Evolutionary conservation across 2,888 invertebrate genomes (phyloP).

Genomic region (Hanleya hanleyi): DNA sequence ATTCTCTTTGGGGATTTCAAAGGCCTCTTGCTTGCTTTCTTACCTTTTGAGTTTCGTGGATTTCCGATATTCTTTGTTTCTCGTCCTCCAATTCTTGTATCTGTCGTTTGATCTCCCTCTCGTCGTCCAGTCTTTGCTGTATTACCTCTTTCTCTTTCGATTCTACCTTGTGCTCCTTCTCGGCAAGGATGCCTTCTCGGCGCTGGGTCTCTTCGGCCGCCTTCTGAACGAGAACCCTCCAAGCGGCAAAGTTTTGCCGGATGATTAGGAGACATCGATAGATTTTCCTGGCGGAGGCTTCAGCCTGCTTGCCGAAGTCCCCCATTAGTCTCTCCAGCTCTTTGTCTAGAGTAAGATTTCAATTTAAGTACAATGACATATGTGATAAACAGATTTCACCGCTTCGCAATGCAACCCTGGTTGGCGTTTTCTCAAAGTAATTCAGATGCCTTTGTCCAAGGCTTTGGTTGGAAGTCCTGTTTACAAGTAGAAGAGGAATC

Average conservation of each 20-base stretch:
- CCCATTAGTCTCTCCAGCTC: not conserved
- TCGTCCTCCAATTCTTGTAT: constrained; percentile 45
- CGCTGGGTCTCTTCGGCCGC: not conserved
- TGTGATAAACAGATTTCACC: too few relatives aligned
- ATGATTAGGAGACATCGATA: not conserved
- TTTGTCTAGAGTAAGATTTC: not conserved
- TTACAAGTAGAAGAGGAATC: too few relatives aligned
- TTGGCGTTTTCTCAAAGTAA: too few relatives aligned
- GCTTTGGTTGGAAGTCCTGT: too few relatives aligned
- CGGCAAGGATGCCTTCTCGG: not conserved
- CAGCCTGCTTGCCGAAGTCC: not conserved
- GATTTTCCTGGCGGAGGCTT: not conserved
- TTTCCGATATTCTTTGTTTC: constrained; percentile 37
- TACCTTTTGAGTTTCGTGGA: constrained; percentile 10
- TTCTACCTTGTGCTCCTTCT: constrained; percentile 35
- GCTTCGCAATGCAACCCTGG: too few relatives aligned
- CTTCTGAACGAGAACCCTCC: constrained; percentile 1
- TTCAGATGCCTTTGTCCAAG: too few relatives aligned
- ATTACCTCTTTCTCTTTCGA: constrained; percentile 50
- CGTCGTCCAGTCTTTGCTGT: constrained; percentile 45
- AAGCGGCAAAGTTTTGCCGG: not conserved
- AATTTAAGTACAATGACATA: not conserved
- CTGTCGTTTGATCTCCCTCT: constrained; percentile 36
- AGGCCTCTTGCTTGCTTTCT: too few relatives aligned
- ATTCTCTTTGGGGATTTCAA: too few relatives aligned